Evolutionary conservation across 1,140 invertebrate genomes (phyloP), one percentile per base, ranked within the genome.

Genomic region (Cecropterus lyciades): DNA sequence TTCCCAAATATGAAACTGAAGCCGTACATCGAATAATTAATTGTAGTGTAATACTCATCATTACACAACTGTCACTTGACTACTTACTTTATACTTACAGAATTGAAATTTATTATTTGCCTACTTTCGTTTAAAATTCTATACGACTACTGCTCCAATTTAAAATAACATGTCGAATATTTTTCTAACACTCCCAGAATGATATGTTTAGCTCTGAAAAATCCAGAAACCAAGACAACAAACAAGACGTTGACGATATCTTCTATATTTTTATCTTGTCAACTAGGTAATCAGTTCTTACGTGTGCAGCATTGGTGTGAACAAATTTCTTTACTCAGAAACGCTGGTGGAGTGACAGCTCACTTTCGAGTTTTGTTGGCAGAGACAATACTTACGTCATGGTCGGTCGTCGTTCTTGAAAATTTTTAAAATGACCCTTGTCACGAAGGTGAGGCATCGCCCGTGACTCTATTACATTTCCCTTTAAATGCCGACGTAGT

Each of bases 381-480:
- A 75, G 13, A 71, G 59, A 66, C n/a, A 57, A 40, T 57, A 67
- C 66, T 73, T 77, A 59, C 79, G 79, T 86, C 84, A 87, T 65
- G 82, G 79, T 52, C 82, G 79, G 78, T 79, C 80, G 76, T 75
- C 69, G 81, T 78, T 80, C 79, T 71, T 85, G 78, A 83, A 82
- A 43, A 80, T 57, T 51, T 46, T 37, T 57, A 57, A 37, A 45
- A 16, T 59, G 56, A 79, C 78, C 69, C 70, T 70, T 73, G 71
- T 67, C 55, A 59, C 57, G 57, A 71, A 67, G 70, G 62, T 73
- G 57, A 60, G 30, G 15, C 57, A 60, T 49, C 57, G 57, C 45
- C 57, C 45, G 45, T 60, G 57, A 60, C 57, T 60, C 57, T 60
- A 60, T 49, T 37, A 14, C 27, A 48, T 60, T 60, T 60, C 56